Conservation (phyloP, 1,140 invertebrate genomes). For the Centruroides vittatus region DNA sequence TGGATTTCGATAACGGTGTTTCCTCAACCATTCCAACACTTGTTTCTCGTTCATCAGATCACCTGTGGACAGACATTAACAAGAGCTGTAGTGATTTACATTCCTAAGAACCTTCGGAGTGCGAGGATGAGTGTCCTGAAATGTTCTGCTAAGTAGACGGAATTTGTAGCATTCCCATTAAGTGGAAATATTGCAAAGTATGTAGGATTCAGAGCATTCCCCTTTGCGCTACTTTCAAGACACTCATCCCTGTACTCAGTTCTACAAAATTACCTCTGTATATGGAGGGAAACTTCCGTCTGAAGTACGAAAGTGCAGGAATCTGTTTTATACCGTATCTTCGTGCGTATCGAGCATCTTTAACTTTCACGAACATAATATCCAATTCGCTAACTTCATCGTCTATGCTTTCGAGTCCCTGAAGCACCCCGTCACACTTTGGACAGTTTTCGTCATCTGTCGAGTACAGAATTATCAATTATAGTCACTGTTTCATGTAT, state of each 20-base stretch:
- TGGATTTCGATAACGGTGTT: conserved; percentile 81
- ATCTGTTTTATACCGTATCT: conserved; percentile 88
- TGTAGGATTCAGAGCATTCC: no score
- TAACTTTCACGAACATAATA: conserved; percentile 90
- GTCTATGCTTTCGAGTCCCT: conserved; percentile 78
- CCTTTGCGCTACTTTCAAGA: no score
- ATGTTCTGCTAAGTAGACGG: no score
- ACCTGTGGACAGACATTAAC: conserved; percentile 34
- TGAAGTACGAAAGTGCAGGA: conserved; percentile 80
- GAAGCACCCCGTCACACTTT: conserved; percentile 59
- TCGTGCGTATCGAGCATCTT: conserved; percentile 71
- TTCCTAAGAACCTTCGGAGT: no score
- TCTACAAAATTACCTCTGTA: conserved; percentile 51
- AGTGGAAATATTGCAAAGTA: no score
- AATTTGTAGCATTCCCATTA: no score
- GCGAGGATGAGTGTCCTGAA: no score
- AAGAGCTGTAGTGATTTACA: no score
- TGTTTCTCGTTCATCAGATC: conserved; percentile 68
- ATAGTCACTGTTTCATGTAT: background rate
- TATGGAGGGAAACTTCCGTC: conserved; percentile 81
- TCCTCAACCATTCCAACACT: conserved; percentile 79
- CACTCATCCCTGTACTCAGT: no score
- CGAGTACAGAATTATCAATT: conserved; percentile 13
- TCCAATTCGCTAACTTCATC: conserved; percentile 84
- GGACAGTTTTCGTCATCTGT: conserved; percentile 47